phyloP scores from a whole-genome alignment of 2,888 invertebrate species.

The Lydus trimaculatus region DNA sequence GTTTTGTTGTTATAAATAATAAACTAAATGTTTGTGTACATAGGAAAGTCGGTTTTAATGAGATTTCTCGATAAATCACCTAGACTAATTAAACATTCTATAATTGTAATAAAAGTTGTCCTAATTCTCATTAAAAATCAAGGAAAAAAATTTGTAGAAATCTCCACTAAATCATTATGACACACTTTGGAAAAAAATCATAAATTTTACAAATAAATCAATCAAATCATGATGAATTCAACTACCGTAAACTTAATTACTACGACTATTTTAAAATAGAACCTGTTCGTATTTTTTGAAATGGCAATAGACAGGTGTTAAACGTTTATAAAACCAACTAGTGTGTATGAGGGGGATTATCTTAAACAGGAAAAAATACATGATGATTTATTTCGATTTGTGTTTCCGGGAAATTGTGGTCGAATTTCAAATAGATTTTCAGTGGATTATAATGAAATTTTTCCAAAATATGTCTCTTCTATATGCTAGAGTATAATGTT shows the following conservation, averaged over 20 bases:
- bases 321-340: too few species aligned
- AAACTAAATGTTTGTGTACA: too few species aligned
- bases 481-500: background rate
- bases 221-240: background rate
- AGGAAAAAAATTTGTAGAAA: too few species aligned
- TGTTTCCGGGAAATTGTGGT: background rate
- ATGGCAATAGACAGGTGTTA: slow-evolving; percentile 1
- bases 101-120: too few species aligned
- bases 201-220: background rate
- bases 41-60: too few species aligned
- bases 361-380: background rate
- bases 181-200: background rate
- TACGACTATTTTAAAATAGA: background rate
- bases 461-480: too few species aligned
- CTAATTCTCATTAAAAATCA: too few species aligned
- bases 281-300: background rate
- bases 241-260: background rate
- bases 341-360: background rate
- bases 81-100: too few species aligned
- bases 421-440: background rate
- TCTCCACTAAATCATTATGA: too few species aligned
- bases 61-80: too few species aligned
- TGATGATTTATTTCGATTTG: background rate
- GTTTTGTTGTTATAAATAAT: too few species aligned
- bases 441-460: background rate